Evolutionary conservation across 2,797 vertebrate species (phyloP).

Genomic region (Aplochiton taeniatus): DNA sequence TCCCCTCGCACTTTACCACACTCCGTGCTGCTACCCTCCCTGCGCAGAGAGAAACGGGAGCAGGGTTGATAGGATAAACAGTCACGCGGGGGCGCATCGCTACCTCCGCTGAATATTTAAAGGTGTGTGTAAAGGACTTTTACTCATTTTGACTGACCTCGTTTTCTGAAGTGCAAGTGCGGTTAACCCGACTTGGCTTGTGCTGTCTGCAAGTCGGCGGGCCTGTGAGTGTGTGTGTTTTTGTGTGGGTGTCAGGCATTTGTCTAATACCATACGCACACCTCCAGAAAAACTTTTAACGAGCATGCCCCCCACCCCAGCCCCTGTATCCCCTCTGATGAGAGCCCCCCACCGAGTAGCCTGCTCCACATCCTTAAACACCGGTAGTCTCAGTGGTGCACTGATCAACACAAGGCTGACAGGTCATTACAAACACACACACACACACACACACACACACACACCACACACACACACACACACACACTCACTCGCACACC

Average conservation of each 20-base stretch:
- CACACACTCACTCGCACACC: slow-evolving; percentile 6
- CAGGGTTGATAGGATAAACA: slow-evolving; percentile 25
- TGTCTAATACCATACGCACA: slow-evolving; percentile 58
- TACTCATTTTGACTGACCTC: slow-evolving; percentile 66
- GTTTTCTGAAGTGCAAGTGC: slow-evolving; percentile 58
- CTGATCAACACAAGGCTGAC: slow-evolving; percentile 47
- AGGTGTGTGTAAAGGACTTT: slow-evolving; percentile 63
- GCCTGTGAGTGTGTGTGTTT: slow-evolving; percentile 9
- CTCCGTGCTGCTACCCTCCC: background rate
- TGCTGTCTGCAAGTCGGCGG: slow-evolving; percentile 5
- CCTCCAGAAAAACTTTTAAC: slow-evolving; percentile 67
- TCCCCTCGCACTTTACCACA: slow-evolving; percentile 38
- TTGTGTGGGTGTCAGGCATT: slow-evolving; percentile 19
- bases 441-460: slow-evolving; percentile 12
- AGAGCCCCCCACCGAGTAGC: slow-evolving; percentile 39
- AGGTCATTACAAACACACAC: slow-evolving; percentile 33
- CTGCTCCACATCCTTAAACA: slow-evolving; percentile 33
- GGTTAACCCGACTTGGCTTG: slow-evolving; percentile 59
- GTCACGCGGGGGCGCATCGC: slow-evolving; percentile 37
- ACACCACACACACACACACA: too few species aligned
- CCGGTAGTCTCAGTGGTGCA: slow-evolving; percentile 26
- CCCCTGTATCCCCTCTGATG: slow-evolving; percentile 35
- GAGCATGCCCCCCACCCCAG: slow-evolving; percentile 43
- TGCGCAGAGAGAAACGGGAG: slow-evolving; percentile 33
- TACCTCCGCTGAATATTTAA: slow-evolving; percentile 71